Evolutionary conservation across 2,888 invertebrate species (phyloP).

Genomic region (Acanthosepion esculentum): DNA sequence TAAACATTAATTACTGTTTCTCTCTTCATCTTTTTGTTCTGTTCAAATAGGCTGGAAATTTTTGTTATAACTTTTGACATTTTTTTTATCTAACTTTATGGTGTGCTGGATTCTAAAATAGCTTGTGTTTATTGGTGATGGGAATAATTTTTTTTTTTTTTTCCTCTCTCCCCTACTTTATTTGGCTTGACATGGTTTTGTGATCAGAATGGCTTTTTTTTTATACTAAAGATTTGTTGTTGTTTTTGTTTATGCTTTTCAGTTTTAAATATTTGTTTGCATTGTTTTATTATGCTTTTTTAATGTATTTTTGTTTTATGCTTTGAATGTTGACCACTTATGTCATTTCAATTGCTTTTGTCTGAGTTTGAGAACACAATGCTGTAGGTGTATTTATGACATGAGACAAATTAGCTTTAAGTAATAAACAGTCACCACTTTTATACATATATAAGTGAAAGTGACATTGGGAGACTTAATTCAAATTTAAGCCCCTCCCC

Average conservation of each 20-base stretch:
- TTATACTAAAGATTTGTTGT: neutral
- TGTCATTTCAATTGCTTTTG: conserved; percentile 14
- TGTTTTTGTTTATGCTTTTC: neutral
- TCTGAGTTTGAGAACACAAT: neutral
- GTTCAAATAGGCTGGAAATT: neutral
- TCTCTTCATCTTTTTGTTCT: neutral
- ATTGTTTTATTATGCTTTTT: neutral
- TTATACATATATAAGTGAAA: no score
- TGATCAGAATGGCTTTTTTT: neutral
- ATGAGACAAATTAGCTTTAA: neutral
- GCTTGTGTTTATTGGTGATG: neutral
- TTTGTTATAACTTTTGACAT: neutral
- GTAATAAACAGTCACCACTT: neutral
- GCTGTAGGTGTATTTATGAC: neutral
- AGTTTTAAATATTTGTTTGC: neutral
- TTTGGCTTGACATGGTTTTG: conserved; percentile 17
- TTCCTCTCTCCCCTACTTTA: neutral
- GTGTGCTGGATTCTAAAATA: neutral
- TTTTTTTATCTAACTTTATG: neutral
- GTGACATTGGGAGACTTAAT: no score
- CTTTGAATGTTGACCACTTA: neutral
- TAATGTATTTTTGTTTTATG: neutral
- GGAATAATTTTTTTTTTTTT: no score
- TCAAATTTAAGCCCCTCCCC: no score
- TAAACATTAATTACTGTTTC: neutral